A percentile compares a stretch with the other conserved stretches of the same genome.
Evolutionary conservation across 2,797 vertebrate species (phyloP).

Genomic region (Lepilemur ruficaudatus): DNA sequence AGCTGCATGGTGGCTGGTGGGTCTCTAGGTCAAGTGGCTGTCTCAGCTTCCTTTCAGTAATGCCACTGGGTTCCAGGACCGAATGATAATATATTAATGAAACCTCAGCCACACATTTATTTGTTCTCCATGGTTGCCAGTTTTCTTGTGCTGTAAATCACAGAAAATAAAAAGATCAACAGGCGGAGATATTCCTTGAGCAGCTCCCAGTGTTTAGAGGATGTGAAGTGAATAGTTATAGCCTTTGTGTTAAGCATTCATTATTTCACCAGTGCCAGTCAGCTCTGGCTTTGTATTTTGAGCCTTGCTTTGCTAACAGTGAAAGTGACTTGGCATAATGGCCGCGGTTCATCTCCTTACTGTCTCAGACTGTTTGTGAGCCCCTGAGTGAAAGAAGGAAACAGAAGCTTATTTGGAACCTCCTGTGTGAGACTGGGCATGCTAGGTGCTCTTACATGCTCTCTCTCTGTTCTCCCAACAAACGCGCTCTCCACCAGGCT

Average conservation of each 20-base stretch:
- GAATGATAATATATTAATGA: not conserved
- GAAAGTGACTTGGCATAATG: not conserved
- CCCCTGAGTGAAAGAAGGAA: not conserved
- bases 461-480: not conserved
- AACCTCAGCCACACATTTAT: not conserved
- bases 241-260: not conserved
- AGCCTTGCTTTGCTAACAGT: not conserved
- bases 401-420: accelerated
- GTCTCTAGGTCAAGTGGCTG: not conserved
- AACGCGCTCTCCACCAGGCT: not conserved
- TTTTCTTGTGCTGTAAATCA: slow-evolving; percentile 39
- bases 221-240: slow-evolving; percentile 9
- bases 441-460: too few species aligned
- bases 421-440: not conserved
- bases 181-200: slow-evolving; percentile 14
- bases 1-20: not conserved
- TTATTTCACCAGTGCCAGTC: not conserved
- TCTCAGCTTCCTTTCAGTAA: not conserved
- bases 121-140: not conserved
- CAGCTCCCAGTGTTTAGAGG: not conserved
- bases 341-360: not conserved
- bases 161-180: slow-evolving; percentile 22
- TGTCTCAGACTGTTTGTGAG: not conserved
- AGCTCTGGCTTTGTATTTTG: not conserved
- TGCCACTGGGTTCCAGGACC: not conserved